Conservation (phyloP, 2,113 vertebrate genomes). For the Trinectes maculatus region DNA sequence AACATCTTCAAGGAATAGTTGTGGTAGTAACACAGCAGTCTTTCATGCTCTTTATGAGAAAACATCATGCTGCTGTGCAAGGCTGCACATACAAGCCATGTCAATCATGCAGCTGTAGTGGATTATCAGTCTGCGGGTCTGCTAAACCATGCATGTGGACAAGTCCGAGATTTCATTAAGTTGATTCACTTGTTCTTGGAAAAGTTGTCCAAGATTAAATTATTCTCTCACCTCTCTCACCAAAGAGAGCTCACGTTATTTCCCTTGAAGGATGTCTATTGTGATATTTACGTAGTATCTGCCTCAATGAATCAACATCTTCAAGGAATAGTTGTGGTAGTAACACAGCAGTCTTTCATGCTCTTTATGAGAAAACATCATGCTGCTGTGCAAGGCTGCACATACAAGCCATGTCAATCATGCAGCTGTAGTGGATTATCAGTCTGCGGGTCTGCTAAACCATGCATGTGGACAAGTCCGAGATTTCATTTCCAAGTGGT, state of each 20-base stretch:
- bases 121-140: constrained; percentile 12
- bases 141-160: constrained; percentile 49
- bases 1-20: constrained; percentile 5
- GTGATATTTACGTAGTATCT: constrained; percentile 7
- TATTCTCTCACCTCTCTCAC: background rate
- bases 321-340: constrained; percentile 1
- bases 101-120: constrained; percentile 45
- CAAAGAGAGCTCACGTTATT: constrained; percentile 6
- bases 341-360: constrained; percentile 29
- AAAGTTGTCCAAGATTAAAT: background rate
- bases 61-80: constrained; percentile 42
- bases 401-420: constrained; percentile 27
- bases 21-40: constrained; percentile 1
- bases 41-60: constrained; percentile 31
- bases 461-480: constrained; percentile 44
- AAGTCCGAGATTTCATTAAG: background rate
- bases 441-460: constrained; percentile 28
- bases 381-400: constrained; percentile 33
- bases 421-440: constrained; percentile 30
- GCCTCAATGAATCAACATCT: background rate
- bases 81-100: constrained; percentile 6
- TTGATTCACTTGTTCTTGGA: background rate
- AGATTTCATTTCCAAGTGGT: constrained; percentile 1
- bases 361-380: constrained; percentile 21
- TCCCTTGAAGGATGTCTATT: constrained; percentile 1